Evolutionary conservation across 1,140 invertebrate species (phyloP).

Genomic region (Gryllus bimaculatus): DNA sequence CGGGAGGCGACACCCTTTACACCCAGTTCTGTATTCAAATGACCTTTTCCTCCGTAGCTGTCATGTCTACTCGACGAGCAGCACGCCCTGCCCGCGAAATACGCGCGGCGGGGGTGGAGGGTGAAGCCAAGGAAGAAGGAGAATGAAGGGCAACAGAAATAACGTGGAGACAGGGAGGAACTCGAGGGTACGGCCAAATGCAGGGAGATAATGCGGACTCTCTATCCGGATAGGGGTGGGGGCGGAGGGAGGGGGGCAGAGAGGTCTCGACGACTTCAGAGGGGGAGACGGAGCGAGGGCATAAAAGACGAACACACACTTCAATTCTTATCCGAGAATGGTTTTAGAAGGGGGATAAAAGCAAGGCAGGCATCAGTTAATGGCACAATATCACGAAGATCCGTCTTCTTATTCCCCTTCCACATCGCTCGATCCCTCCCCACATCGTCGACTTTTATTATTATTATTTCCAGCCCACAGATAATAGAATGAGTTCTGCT

Average conservation of each 20-base stretch:
- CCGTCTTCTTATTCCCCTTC: background rate
- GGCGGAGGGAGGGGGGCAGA: no score
- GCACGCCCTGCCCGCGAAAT: background rate
- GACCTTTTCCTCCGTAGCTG: background rate
- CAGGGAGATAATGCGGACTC: background rate
- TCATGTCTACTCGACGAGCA: background rate
- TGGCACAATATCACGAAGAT: slow-evolving; percentile 4
- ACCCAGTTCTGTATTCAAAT: background rate
- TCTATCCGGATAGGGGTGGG: background rate
- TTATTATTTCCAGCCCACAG: background rate
- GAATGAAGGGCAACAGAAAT: no score
- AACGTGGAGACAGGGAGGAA: background rate
- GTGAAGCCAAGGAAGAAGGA: no score
- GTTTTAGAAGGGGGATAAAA: slow-evolving; percentile 4
- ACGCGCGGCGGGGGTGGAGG: background rate
- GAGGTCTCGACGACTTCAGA: background rate
- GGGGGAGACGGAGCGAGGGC: background rate
- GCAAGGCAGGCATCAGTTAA: slow-evolving; percentile 3
- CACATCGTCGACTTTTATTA: background rate
- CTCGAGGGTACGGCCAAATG: background rate
- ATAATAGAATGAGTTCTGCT: slow-evolving; percentile 5
- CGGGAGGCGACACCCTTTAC: no score
- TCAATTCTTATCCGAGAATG: slow-evolving; percentile 4
- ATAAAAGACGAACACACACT: background rate
- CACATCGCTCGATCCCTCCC: background rate